These are phyloP conservation scores for Lagria hirta DNA, from an alignment of 2,888 invertebrate species.

Conservation along the genomic window DNA sequence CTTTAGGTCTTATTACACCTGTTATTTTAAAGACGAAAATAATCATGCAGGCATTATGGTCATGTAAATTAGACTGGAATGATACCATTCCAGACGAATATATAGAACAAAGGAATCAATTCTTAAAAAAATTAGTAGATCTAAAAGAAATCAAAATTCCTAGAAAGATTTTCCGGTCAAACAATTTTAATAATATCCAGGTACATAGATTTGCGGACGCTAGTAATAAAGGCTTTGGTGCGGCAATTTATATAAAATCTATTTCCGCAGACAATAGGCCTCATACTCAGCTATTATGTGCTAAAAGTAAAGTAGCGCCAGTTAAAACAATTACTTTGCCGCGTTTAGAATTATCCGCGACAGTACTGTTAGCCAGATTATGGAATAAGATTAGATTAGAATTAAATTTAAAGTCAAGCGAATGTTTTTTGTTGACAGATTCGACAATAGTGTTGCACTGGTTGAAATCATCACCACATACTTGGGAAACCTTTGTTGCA, in stretches of 20 bases:
- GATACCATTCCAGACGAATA: constrained; percentile 21
- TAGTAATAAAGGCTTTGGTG: constrained; percentile 7
- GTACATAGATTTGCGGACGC: constrained; percentile 24
- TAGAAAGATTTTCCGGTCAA: constrained; percentile 7
- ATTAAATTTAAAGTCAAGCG: constrained; percentile 3
- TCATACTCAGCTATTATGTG: constrained; percentile 5
- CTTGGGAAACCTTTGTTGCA: constrained; percentile 8
- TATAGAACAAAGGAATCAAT: constrained; percentile 11
- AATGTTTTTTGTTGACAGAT: constrained; percentile 15
- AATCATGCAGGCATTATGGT: constrained; percentile 24
- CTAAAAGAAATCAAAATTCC: constrained; percentile 16
- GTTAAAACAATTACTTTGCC: too few species aligned
- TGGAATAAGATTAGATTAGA: constrained; percentile 7
- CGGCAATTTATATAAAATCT: constrained; percentile 7
- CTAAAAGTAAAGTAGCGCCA: too few species aligned
- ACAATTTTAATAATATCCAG: constrained; percentile 7
- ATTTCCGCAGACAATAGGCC: background rate
- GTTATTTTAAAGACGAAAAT: constrained; percentile 17
- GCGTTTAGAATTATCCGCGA: too few species aligned
- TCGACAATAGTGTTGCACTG: too few species aligned
- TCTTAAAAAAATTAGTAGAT: too few species aligned
- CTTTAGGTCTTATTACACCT: constrained; percentile 15
- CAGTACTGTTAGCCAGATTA: too few species aligned
- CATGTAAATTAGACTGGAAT: constrained; percentile 20
- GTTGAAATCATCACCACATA: too few species aligned